Evolutionary conservation across 2,888 invertebrate species (phyloP).

Genomic region (Synanthedon andrenaeformis): DNA sequence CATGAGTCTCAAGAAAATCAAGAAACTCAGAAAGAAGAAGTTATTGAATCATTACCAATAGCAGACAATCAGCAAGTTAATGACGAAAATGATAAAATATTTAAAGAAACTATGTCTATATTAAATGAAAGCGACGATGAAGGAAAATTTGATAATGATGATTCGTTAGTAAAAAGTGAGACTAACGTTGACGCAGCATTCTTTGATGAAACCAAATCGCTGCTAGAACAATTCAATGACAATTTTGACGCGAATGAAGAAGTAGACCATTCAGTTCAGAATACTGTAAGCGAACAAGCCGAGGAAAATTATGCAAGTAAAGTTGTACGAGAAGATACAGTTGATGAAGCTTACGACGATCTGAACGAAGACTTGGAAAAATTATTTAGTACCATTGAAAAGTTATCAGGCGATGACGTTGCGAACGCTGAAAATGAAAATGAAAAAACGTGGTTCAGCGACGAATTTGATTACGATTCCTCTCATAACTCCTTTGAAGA

Average conservation of each 20-base stretch:
- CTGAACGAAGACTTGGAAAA: constrained; percentile 36
- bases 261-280: constrained; percentile 1
- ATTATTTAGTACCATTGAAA: constrained; percentile 31
- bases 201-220: not conserved
- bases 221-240: not conserved
- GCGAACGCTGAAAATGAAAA: constrained; percentile 9
- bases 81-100: not conserved
- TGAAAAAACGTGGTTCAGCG: not conserved
- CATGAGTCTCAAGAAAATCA: not conserved
- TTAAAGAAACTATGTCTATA: constrained; percentile 11
- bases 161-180: not conserved
- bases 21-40: not conserved
- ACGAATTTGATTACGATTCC: not conserved
- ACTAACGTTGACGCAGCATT: not conserved
- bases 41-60: not conserved
- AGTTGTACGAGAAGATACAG: constrained; percentile 21
- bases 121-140: constrained; percentile 7
- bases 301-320: not conserved
- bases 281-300: not conserved
- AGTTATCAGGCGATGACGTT: constrained; percentile 19
- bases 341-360: constrained; percentile 29
- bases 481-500: not conserved
- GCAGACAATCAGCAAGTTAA: not conserved
- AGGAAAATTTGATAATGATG: constrained; percentile 1
- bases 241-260: constrained; percentile 3